Conservation (phyloP, 2,113 vertebrate species). For the Tichodroma muraria region DNA sequence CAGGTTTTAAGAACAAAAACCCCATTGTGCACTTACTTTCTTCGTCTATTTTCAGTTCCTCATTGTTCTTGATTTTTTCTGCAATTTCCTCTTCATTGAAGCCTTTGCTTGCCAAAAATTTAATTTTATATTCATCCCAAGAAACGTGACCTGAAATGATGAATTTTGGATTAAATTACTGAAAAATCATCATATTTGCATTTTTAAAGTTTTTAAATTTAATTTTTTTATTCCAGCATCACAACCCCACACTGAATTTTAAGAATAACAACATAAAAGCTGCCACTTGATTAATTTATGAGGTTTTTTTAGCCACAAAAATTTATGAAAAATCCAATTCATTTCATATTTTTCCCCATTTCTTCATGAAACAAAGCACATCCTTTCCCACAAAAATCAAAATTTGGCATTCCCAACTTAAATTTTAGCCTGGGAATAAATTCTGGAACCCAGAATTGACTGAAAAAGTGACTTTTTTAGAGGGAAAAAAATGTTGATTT, state of each 20-base stretch:
- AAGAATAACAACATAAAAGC: background rate
- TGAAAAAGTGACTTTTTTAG: too few species aligned
- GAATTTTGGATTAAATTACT: background rate
- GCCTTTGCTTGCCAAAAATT: slow-evolving; percentile 94
- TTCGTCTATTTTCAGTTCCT: slow-evolving; percentile 92
- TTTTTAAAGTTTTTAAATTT: too few species aligned
- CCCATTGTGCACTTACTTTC: slow-evolving; percentile 82
- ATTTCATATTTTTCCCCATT: too few species aligned
- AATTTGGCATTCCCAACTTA: accelerated
- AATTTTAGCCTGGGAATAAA: background rate
- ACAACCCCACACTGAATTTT: background rate
- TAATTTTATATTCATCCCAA: slow-evolving; percentile 92
- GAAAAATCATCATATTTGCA: too few species aligned
- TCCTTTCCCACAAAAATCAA: background rate
- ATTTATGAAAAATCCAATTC: background rate
- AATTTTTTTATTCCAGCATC: background rate
- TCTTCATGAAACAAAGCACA: background rate
- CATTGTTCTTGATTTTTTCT: slow-evolving; percentile 85
- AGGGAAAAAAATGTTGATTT: background rate
- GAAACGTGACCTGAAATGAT: slow-evolving; percentile 78
- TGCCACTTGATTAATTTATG: background rate
- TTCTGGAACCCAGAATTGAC: background rate
- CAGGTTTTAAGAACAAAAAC: background rate
- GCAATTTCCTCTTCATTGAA: slow-evolving; percentile 84
- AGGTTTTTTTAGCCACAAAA: background rate